phyloP scores from a whole-genome alignment of 2,113 vertebrate genomes.

The Baryphthengus martii region DNA sequence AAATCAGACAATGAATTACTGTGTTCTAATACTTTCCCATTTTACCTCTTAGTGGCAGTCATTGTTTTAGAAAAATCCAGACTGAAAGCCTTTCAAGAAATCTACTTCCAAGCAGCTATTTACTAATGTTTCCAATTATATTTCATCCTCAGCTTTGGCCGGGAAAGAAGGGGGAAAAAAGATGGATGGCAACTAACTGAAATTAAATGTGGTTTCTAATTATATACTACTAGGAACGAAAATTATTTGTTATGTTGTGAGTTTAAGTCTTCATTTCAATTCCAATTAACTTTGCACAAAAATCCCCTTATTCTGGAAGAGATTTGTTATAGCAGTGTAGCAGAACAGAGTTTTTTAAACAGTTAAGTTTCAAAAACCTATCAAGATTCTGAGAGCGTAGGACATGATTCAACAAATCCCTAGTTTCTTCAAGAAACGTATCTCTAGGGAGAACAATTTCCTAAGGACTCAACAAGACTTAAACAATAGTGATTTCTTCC shows the following conservation, averaged over 20 bases:
- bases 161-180: not conserved
- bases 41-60: not conserved
- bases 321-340: not conserved
- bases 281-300: conserved; percentile 11
- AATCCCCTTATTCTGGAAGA: not conserved
- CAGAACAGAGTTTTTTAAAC: not conserved
- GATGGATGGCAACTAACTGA: not conserved
- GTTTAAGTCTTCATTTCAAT: not conserved
- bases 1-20: not conserved
- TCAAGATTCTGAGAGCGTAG: not conserved
- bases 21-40: not conserved
- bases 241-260: not conserved
- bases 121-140: not conserved
- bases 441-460: not conserved
- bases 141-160: not conserved
- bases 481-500: not conserved
- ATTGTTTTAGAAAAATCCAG: not conserved
- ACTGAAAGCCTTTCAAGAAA: not conserved
- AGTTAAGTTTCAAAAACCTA: not conserved
- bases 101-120: not conserved
- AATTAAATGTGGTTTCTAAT: conserved; percentile 35
- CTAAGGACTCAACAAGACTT: not conserved
- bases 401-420: not conserved
- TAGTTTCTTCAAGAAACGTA: not conserved
- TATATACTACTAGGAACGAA: not conserved